These are phyloP conservation scores for Napeogenes inachia DNA, from an alignment of 2,888 invertebrate genomes.

Conservation along the genomic window DNA sequence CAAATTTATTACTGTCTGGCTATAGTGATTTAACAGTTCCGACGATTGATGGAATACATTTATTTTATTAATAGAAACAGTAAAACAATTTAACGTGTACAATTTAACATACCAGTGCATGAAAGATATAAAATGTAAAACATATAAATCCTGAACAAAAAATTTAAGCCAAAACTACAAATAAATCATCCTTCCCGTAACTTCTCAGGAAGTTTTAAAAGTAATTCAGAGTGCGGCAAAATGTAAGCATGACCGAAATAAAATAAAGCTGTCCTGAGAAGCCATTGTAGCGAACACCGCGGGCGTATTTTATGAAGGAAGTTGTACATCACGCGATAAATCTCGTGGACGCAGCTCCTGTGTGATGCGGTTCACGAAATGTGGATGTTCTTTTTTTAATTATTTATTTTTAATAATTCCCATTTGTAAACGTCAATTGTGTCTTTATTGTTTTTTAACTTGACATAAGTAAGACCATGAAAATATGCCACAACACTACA, in stretches of 20 bases:
- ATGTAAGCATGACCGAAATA: slow-evolving; percentile 34
- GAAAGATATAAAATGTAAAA: no score
- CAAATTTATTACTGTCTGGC: slow-evolving; percentile 45
- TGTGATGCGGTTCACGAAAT: slow-evolving; percentile 32
- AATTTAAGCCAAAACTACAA: neutral
- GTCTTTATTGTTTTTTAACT: no score
- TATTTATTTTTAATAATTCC: no score
- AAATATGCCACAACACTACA: no score
- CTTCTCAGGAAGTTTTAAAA: slow-evolving; percentile 2
- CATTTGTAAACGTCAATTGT: no score
- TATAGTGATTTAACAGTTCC: slow-evolving; percentile 18
- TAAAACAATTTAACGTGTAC: no score
- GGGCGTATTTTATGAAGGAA: slow-evolving; percentile 64
- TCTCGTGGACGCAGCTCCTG: slow-evolving; percentile 48
- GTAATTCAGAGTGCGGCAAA: slow-evolving; percentile 18
- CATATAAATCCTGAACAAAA: no score
- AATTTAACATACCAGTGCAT: no score
- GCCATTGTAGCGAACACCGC: slow-evolving; percentile 28
- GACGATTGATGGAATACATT: neutral
- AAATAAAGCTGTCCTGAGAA: slow-evolving; percentile 30
- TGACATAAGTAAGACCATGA: no score
- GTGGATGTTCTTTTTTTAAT: slow-evolving; percentile 10
- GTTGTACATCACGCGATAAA: slow-evolving; percentile 65
- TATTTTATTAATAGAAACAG: neutral
- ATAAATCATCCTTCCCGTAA: neutral